Base-by-base conservation (phyloP, 1,140 invertebrate genomes). In the Nasonia giraulti region DNA sequence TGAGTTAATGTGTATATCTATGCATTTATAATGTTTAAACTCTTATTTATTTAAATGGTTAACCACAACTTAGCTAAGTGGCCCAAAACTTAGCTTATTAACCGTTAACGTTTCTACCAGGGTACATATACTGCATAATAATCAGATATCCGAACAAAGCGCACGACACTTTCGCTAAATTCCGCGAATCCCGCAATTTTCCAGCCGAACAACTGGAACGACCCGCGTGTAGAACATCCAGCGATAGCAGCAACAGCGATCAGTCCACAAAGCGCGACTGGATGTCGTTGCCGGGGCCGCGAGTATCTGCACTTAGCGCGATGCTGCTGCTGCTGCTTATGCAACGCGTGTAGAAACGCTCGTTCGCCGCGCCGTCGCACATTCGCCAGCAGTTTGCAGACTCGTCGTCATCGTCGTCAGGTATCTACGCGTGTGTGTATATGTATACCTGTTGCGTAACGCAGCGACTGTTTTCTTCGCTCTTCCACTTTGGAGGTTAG, bases 361-460 rank as follows among this genome's bases (percentile, higher is more conserved):
- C 17, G 17, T 55, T 17, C 50, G 17, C 50, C 50, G 14, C 2
- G 12, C 50, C 55, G 20, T n/a, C 55, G 55, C 17, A 62, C 55
- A 62, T n/a, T 62, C 55, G 55, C 55, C 17, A 17, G 20, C 17
- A 17, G 55, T 62, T 62, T n/a, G 55, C 55, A 62, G 20, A n/a
- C 55, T 62, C 27, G 55, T 17, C 55, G 27, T 37, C 77, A 33
- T 68, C 77, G 40, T 55, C 68, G 12, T 23, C 69, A 85, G 86
- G 80, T 80, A 66, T 80, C 44, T 69, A 82, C 8, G 78, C 82
- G 86, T 85, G 68, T 37, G 88, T 89, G 88, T 90, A 88, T 87
- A 86, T 87, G 78, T 85, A 89, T 91, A 92, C 91, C 91, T 92
- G 91, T 93, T 93, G 91, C 91, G 90, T 90, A 93, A 93, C 87